Evolutionary conservation across 2,797 vertebrate genomes (phyloP), one percentile per base, ranked within the genome.

Genomic region (Lagodon rhomboides): DNA sequence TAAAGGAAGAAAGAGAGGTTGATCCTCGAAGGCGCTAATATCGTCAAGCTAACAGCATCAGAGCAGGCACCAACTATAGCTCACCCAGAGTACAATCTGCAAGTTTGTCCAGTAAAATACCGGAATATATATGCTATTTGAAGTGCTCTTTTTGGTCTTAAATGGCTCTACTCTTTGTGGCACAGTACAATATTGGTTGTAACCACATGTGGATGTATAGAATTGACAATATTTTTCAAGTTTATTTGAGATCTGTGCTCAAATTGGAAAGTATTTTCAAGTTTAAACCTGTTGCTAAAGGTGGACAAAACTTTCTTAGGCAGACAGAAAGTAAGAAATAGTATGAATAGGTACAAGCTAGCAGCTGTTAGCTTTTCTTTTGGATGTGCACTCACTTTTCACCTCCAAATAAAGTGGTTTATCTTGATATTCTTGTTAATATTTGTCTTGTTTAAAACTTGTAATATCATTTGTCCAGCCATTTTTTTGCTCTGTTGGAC

Each of bases 1-100:
- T 85, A 76, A 64, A 80, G 78, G 79, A 86, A 83, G 62, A 85
- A 82, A 77, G 79, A 59, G 59, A 74, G 68, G 80, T 38, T 59
- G 77, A 82, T 85, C 68, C 66, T 10, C 4, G 76, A 66, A 82
- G 83, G 77, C 58, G 66, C 83, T 79, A 46, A 85, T 68, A 78
- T 69, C 69, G 58, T 63, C 59, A 18, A 75, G 74, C 84, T 65
- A 68, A 80, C 77, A 73, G 67, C 70, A 80, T 82, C 80, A 82
- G 58, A 88, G 73, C 54, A 49, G 22, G 68, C 50, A 6, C 62
- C 68, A 72, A 83, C 58, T 84, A 65, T 62, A 82, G 76, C 80
- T 82, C 58, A 68, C 12, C 25, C 64, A 41, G 56, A 56, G 60
- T 46, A 41, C 53, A 80, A 61, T 25, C n/a, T 50, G 17, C 17